A percentile compares a stretch with the other conserved stretches of the same genome.
These are phyloP conservation scores for Pseudopipra pipra DNA, from an alignment of 2,113 vertebrate genomes.

Conservation along the genomic window DNA sequence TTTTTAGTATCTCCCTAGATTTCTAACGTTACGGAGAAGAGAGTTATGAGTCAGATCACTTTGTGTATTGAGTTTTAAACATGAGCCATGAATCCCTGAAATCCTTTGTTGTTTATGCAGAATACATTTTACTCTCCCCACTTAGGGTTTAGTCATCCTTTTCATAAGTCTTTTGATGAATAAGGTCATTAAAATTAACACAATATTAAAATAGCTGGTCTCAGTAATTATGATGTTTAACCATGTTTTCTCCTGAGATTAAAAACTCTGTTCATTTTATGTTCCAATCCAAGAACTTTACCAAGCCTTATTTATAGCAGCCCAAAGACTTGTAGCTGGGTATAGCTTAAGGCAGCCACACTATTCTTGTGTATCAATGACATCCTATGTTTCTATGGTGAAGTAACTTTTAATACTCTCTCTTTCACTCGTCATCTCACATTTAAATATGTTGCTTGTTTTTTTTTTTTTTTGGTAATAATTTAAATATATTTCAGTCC, in stretches of 20 bases:
- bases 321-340: conserved; percentile 11
- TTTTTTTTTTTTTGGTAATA: neutral
- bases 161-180: conserved; percentile 34
- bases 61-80: conserved; percentile 22
- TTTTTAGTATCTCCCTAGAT: conserved; percentile 45
- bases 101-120: conserved; percentile 34
- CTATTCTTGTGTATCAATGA: conserved; percentile 49
- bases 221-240: conserved; percentile 27
- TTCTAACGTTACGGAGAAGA: neutral
- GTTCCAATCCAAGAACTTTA: conserved; percentile 23
- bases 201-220: conserved; percentile 40
- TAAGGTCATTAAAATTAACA: conserved; percentile 48
- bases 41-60: conserved; percentile 48
- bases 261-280: conserved; percentile 44
- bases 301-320: conserved; percentile 58
- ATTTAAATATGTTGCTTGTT: conserved; percentile 25
- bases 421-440: conserved; percentile 22
- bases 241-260: conserved; percentile 25
- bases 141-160: conserved; percentile 34
- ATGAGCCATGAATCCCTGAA: conserved; percentile 15
- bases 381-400: conserved; percentile 53
- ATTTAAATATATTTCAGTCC: conserved; percentile 42
- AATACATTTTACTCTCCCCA: conserved; percentile 44
- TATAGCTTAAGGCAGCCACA: conserved; percentile 52
- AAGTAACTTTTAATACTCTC: conserved; percentile 51